Evolutionary conservation across 2,797 vertebrate species (phyloP).

Genomic region (Scolopax bukidnonensis): DNA sequence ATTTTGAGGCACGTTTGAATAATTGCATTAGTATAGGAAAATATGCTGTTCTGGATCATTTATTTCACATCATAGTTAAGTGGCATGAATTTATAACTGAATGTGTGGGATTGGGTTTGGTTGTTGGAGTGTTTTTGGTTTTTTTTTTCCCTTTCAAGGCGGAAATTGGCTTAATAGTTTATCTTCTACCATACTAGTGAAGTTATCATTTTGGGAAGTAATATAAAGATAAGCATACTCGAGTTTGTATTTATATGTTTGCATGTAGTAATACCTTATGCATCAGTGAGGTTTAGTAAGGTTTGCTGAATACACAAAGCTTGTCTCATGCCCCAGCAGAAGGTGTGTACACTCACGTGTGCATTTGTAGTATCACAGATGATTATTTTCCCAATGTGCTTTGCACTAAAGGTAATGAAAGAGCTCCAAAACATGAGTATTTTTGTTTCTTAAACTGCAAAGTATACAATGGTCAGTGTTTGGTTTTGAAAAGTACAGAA

Average conservation of each 20-base stretch:
- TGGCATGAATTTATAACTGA: not conserved
- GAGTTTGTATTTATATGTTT: not conserved
- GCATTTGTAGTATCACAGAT: not conserved
- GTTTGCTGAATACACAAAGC: conserved; percentile 3
- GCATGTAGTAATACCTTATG: not conserved
- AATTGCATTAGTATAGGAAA: conserved; percentile 35
- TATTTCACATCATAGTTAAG: conserved; percentile 7
- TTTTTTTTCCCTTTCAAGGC: not conserved
- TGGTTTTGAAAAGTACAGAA: not conserved
- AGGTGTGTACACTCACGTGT: not conserved
- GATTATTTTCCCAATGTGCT: not conserved
- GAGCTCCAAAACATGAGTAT: not conserved
- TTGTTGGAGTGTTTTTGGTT: not conserved
- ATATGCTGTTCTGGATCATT: not conserved
- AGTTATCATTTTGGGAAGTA: conserved; percentile 16
- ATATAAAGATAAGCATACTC: not conserved
- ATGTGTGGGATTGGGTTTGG: not conserved
- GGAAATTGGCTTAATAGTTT: not conserved
- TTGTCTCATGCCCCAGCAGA: not conserved
- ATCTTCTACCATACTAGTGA: not conserved
- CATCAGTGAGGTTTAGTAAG: not conserved
- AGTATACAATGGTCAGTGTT: not conserved
- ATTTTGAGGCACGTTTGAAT: conserved; percentile 16
- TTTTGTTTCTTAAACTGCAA: not conserved
- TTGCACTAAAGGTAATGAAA: not conserved